These are phyloP conservation scores for Drosophila persimilis DNA, from an alignment of 1,140 invertebrate species.

Conservation along the genomic window DNA sequence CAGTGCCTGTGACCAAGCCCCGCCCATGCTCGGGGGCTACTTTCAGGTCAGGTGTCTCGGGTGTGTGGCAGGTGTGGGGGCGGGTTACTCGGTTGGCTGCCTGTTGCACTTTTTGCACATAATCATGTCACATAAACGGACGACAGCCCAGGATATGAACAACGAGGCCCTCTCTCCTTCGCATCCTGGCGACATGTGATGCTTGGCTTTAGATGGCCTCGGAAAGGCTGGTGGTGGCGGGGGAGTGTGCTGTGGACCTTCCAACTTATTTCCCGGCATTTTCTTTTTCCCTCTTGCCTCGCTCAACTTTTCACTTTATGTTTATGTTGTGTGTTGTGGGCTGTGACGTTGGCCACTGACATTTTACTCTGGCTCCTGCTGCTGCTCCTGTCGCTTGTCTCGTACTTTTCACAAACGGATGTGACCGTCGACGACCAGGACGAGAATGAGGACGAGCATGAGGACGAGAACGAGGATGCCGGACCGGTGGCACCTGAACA, in stretches of 20 bases:
- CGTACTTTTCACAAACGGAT: slow-evolving; percentile 57
- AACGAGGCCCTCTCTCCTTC: slow-evolving; percentile 22
- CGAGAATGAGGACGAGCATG: too few relatives aligned
- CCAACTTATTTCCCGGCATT: slow-evolving; percentile 26
- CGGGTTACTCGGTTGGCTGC: slow-evolving; percentile 36
- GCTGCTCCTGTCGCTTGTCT: slow-evolving; percentile 52
- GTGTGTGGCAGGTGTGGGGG: slow-evolving; percentile 5
- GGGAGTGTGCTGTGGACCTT: slow-evolving; percentile 9
- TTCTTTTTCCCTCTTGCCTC: slow-evolving; percentile 43
- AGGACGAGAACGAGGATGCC: slow-evolving; percentile 22
- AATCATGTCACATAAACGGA: slow-evolving; percentile 77
- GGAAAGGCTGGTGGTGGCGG: slow-evolving; percentile 25
- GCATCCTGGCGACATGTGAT: slow-evolving; percentile 67
- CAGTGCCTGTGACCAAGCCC: neutral
- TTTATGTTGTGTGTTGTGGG: slow-evolving; percentile 68
- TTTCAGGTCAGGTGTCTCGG: slow-evolving; percentile 38
- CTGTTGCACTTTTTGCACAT: slow-evolving; percentile 77
- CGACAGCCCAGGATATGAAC: slow-evolving; percentile 69
- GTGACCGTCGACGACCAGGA: slow-evolving; percentile 37
- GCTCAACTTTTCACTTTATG: slow-evolving; percentile 66
- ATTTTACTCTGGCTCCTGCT: slow-evolving; percentile 44
- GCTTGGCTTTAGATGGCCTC: slow-evolving; percentile 73
- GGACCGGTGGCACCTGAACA: slow-evolving; percentile 70
- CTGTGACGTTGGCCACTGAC: slow-evolving; percentile 57
- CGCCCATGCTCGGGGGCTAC: slow-evolving; percentile 57